Evolutionary conservation across 2,888 invertebrate genomes (phyloP).

Genomic region (Apotomis capreana): DNA sequence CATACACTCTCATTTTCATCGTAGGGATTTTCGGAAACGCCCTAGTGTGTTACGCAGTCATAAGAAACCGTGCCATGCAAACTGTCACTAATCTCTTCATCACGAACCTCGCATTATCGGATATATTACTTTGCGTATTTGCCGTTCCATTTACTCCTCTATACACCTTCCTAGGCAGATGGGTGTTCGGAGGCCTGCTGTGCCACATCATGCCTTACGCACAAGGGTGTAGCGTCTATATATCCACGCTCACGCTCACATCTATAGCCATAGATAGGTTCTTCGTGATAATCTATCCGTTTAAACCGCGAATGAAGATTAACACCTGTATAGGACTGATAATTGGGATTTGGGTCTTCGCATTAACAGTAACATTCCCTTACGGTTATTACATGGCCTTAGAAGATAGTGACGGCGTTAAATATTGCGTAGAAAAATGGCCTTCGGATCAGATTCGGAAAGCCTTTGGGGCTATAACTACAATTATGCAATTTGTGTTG

Average conservation of each 20-base stretch:
- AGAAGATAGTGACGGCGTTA: slow-evolving; percentile 56
- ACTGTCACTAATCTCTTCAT: slow-evolving; percentile 97
- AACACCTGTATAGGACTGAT: slow-evolving; percentile 90
- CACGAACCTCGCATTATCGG: slow-evolving; percentile 94
- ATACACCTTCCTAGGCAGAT: slow-evolving; percentile 91
- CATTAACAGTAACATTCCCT: slow-evolving; percentile 91
- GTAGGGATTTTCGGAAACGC: slow-evolving; percentile 92
- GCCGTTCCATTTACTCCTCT: slow-evolving; percentile 96
- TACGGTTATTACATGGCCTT: slow-evolving; percentile 91
- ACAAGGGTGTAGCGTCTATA: slow-evolving; percentile 94
- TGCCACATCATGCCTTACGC: slow-evolving; percentile 95
- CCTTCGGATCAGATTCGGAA: slow-evolving; percentile 88
- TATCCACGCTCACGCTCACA: slow-evolving; percentile 94
- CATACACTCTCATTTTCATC: slow-evolving; percentile 91
- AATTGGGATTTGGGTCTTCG: slow-evolving; percentile 91
- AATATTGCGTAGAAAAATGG: slow-evolving; percentile 90
- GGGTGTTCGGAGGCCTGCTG: slow-evolving; percentile 92
- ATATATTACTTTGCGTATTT: slow-evolving; percentile 92
- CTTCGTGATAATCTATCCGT: slow-evolving; percentile 95
- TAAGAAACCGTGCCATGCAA: slow-evolving; percentile 93
- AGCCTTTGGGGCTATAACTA: slow-evolving; percentile 90
- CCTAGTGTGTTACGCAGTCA: slow-evolving; percentile 94
- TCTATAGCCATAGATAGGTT: slow-evolving; percentile 97
- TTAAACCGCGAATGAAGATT: slow-evolving; percentile 91
- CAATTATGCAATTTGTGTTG: slow-evolving; percentile 92